These are phyloP conservation scores for Sebastes ruberrimus DNA, from an alignment of 2,797 vertebrate genomes.

Conservation along the genomic window DNA sequence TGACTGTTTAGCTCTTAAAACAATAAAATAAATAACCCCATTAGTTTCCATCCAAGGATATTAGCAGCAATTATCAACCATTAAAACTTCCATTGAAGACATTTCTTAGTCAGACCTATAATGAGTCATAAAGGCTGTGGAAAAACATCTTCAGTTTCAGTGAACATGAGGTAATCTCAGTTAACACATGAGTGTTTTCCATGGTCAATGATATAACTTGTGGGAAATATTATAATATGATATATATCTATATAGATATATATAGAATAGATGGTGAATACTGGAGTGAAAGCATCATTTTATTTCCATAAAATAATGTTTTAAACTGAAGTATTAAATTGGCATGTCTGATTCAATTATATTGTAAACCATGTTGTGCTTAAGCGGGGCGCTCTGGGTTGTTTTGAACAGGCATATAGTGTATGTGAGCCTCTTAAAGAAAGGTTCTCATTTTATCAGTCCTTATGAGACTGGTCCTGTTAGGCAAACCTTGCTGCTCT, in stretches of 20 bases:
- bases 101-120: neutral
- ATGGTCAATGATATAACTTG: neutral
- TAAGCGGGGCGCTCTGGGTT: constrained; percentile 16
- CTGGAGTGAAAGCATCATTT: neutral
- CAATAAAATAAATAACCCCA: neutral
- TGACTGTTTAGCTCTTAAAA: neutral
- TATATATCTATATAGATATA: neutral
- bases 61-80: neutral
- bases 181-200: neutral
- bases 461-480: constrained; percentile 83
- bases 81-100: neutral
- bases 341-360: neutral
- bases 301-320: constrained; percentile 9
- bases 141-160: neutral
- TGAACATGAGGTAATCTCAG: neutral
- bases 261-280: neutral
- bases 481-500: constrained; percentile 85
- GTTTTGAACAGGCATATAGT: constrained; percentile 45
- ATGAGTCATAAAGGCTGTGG: neutral
- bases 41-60: neutral
- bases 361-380: neutral
- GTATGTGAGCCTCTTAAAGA: constrained; percentile 64
- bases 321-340: neutral
- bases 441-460: constrained; percentile 78
- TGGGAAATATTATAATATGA: neutral